Percentiles rank a stretch among this genome's conserved stretches.
Evolutionary conservation across 2,113 vertebrate genomes (phyloP).

Genomic region (Carassius gibelio): DNA sequence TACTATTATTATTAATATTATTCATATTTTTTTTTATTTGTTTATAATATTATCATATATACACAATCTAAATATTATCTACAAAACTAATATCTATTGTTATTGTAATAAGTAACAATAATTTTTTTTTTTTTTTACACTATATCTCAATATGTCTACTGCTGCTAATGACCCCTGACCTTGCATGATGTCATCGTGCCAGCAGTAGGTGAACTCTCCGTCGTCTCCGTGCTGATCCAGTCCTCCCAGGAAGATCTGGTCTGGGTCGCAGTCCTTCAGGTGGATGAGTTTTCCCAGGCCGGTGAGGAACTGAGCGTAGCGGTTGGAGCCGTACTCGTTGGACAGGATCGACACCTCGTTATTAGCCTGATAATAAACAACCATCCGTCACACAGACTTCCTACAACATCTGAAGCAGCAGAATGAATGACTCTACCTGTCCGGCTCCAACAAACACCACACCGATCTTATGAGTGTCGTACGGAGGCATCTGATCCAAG

Average conservation of each 20-base stretch:
- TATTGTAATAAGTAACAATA: too few relatives aligned
- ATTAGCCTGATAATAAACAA: constrained; percentile 74
- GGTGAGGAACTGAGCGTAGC: constrained; percentile 93
- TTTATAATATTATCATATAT: too few relatives aligned
- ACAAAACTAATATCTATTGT: too few relatives aligned
- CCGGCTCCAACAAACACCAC: constrained; percentile 96
- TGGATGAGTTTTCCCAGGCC: constrained; percentile 94
- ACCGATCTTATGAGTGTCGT: constrained; percentile 96
- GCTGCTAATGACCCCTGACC: constrained; percentile 65
- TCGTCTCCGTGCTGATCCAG: constrained; percentile 94
- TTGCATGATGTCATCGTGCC: constrained; percentile 99
- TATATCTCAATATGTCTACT: too few relatives aligned
- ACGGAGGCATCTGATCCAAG: constrained; percentile 94
- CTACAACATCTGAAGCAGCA: neutral
- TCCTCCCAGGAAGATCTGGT: constrained; percentile 95
- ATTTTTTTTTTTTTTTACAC: too few relatives aligned
- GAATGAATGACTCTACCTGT: constrained; percentile 78
- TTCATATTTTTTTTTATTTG: too few relatives aligned
- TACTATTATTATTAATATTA: too few relatives aligned
- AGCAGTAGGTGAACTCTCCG: constrained; percentile 97
- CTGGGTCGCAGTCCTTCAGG: constrained; percentile 94
- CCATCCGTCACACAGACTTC: neutral
- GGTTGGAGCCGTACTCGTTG: constrained; percentile 94
- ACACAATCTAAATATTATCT: too few relatives aligned
- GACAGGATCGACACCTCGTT: constrained; percentile 92